phyloP scores from a whole-genome alignment of 2,888 invertebrate species.

The Oxytorus armatus region DNA sequence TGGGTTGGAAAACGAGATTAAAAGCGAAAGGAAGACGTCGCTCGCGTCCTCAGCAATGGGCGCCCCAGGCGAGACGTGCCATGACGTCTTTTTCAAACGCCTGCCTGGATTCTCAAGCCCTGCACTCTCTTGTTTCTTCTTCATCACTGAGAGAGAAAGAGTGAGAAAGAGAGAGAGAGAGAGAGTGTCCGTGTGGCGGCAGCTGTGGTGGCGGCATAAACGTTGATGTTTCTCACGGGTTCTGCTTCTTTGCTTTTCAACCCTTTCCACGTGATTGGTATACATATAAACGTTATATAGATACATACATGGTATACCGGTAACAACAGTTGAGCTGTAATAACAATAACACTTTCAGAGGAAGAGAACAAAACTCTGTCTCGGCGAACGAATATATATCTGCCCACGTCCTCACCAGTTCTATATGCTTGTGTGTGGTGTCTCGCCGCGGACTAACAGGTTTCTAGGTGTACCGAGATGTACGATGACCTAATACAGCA shows the following conservation, averaged over 20 bases:
- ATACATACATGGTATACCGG: conserved; percentile 19
- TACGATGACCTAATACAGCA: conserved; percentile 26
- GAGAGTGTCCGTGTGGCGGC: conserved; percentile 47
- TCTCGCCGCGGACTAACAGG: conserved; percentile 27
- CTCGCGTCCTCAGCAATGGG: conserved; percentile 61
- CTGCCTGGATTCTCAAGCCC: conserved; percentile 65
- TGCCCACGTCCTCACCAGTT: conserved; percentile 44
- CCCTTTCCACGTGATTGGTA: conserved; percentile 50
- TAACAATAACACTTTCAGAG: conserved; percentile 73
- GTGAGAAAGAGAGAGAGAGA: conserved; percentile 18
- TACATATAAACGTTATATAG: conserved; percentile 22
- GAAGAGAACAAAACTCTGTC: conserved; percentile 56
- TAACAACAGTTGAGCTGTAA: conserved; percentile 67
- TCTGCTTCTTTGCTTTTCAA: conserved; percentile 68
- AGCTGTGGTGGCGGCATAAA: conserved; percentile 55
- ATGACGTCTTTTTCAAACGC: conserved; percentile 71
- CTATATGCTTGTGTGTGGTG: conserved; percentile 16
- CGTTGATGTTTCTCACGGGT: conserved; percentile 73
- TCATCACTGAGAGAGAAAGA: conserved; percentile 40
- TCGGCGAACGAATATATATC: conserved; percentile 62
- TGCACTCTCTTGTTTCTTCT: conserved; percentile 52
- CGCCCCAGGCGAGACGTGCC: conserved; percentile 68
- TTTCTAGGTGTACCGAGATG: conserved; percentile 51
- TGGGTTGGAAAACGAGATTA: conserved; percentile 73
- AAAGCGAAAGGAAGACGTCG: conserved; percentile 77